These are phyloP conservation scores for Micromussa lordhowensis DNA, from an alignment of 92 coral and sea anemone genomes.

Conservation along the genomic window DNA sequence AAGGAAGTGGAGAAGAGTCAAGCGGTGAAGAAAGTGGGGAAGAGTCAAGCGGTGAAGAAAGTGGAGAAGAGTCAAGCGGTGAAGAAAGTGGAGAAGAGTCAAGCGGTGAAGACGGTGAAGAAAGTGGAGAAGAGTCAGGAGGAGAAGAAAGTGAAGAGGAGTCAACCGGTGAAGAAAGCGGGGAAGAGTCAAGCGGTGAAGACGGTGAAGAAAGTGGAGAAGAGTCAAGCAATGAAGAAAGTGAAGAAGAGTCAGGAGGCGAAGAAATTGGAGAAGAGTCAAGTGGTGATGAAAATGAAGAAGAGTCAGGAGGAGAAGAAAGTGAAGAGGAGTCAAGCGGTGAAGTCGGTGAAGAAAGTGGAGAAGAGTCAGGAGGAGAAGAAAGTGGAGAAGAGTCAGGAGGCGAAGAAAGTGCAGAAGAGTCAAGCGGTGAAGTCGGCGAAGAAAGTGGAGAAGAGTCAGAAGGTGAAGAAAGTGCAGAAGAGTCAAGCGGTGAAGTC, in stretches of 20 bases:
- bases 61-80: neutral
- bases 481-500: neutral
- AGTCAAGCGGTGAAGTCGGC: neutral
- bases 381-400: neutral
- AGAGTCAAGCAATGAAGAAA: neutral
- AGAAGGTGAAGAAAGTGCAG: neutral
- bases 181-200: neutral
- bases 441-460: neutral
- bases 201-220: neutral
- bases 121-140: neutral
- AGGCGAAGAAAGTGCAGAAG: neutral
- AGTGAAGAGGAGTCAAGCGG: neutral
- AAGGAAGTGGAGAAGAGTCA: neutral
- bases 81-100: neutral
- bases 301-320: neutral
- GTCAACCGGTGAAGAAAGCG: neutral
- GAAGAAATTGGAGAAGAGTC: neutral
- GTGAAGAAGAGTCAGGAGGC: neutral
- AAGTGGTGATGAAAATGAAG: neutral
- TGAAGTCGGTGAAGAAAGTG: slow-evolving; percentile 4
- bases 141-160: neutral
- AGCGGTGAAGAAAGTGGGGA: neutral
- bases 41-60: neutral
- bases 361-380: neutral
- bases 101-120: neutral